A percentile compares a stretch with the other conserved stretches of the same genome.
Conservation (phyloP, 2,113 vertebrate genomes). For the Melanocharis versteri region DNA sequence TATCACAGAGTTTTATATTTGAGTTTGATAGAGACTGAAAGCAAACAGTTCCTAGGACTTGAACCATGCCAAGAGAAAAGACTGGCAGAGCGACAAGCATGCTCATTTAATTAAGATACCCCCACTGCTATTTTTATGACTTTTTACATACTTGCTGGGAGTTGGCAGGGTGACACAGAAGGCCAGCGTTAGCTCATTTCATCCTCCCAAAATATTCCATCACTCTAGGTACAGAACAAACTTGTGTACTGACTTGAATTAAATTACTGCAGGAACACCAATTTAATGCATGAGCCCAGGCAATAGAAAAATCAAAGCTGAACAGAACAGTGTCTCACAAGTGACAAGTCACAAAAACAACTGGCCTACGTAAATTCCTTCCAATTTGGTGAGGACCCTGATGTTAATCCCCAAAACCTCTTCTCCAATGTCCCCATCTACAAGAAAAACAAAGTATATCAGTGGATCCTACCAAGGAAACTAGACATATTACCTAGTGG, state of each 20-base stretch:
- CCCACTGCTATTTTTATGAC: conserved; percentile 18
- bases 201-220: background rate
- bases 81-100: background rate
- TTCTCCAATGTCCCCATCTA: background rate
- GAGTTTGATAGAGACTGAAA: conserved; percentile 33
- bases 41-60: background rate
- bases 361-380: background rate
- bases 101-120: conserved; percentile 24
- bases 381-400: background rate
- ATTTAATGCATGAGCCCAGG: background rate
- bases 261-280: background rate
- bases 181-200: background rate
- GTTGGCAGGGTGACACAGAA: background rate
- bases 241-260: background rate
- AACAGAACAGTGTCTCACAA: background rate
- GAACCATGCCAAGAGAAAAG: background rate
- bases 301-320: background rate
- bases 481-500: background rate
- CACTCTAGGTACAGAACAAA: background rate
- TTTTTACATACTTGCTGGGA: conserved; percentile 42
- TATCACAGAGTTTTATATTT: background rate
- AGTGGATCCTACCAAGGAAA: background rate
- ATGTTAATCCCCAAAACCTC: background rate
- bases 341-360: background rate
- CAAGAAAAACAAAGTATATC: background rate